Evolutionary conservation across 2,888 invertebrate genomes (phyloP).

Genomic region (Meandrusa payeni): DNA sequence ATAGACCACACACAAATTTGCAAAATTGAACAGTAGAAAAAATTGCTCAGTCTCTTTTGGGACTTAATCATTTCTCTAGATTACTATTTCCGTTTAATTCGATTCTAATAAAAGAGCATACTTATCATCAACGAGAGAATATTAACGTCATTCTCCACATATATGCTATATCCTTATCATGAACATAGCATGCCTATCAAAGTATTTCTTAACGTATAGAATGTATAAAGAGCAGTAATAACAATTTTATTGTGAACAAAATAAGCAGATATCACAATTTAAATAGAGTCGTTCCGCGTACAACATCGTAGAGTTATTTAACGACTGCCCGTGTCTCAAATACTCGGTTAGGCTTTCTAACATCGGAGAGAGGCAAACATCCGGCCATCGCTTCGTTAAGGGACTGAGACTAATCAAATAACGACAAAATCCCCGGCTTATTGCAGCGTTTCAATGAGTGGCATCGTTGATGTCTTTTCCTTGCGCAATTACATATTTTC

Average conservation of each 20-base stretch:
- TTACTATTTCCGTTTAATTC: too few relatives aligned
- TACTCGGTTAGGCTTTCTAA: constrained; percentile 61
- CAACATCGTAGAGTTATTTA: constrained; percentile 44
- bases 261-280: constrained; percentile 1
- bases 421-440: constrained; percentile 32
- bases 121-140: too few relatives aligned
- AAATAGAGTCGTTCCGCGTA: constrained; percentile 56
- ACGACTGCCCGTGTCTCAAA: constrained; percentile 53
- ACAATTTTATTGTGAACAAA: background rate
- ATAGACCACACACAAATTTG: too few relatives aligned
- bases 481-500: too few relatives aligned
- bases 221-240: background rate
- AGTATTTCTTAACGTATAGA: too few relatives aligned
- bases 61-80: too few relatives aligned
- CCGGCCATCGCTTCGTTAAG: constrained; percentile 56
- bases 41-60: too few relatives aligned
- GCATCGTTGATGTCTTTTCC: constrained; percentile 24
- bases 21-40: too few relatives aligned
- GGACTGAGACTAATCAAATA: constrained; percentile 50
- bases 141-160: too few relatives aligned
- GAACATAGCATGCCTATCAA: too few relatives aligned
- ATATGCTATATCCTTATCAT: too few relatives aligned
- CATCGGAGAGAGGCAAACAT: constrained; percentile 62
- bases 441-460: constrained; percentile 4
- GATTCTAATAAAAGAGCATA: too few relatives aligned